Base-by-base conservation (phyloP, 2,113 vertebrate genomes). In the Pelecanoides urinatrix region DNA sequence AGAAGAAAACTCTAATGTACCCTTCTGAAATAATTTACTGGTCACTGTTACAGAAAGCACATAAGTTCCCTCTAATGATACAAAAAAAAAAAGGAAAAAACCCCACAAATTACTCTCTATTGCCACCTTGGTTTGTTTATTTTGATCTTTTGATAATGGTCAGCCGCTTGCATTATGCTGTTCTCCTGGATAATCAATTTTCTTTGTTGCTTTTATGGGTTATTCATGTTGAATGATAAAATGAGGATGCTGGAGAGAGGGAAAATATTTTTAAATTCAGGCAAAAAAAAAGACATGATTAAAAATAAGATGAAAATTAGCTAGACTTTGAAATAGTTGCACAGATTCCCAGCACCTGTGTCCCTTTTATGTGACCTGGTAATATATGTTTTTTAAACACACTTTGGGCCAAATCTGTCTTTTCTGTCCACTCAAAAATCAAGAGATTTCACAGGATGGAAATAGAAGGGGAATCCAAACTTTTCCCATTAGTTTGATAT, bases 371-470 rank as follows among this genome's bases (percentile, higher is more conserved):
- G 3, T 55, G n/a, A 63, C 11, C 7, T n/a, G 56, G 23, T 23
- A 61, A 85, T 16, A 25, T 5, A 45, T 11, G 19, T 1, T 45
- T 87, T 78, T 90, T 29, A 70, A 95, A 75, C 16, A 56, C 32
- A 66, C 27, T 63, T 82, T 17, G 63, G 71, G 10, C 6, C 47
- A 90, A 80, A 94, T 58, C 13, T 45, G 14, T 49, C 25, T 88
- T 96, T 88, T 85, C 38, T 61, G 67, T 19, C 2, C 26, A 15
- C 76, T 36, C 62, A 80, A 79, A 96, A 94, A 90, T 88, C 67
- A 94, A 83, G 32, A 90, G 11, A 72, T 93, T 83, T 68, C 88
- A 78, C 38, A 72, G 66, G 82, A 78, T 13, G 3, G 68, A 87
- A 90, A 79, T 13, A 84, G 66, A 22, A 90, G 22, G 14, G 36